Evolutionary conservation across 2,888 invertebrate species (phyloP).

Genomic region (Orthosia gracilis): DNA sequence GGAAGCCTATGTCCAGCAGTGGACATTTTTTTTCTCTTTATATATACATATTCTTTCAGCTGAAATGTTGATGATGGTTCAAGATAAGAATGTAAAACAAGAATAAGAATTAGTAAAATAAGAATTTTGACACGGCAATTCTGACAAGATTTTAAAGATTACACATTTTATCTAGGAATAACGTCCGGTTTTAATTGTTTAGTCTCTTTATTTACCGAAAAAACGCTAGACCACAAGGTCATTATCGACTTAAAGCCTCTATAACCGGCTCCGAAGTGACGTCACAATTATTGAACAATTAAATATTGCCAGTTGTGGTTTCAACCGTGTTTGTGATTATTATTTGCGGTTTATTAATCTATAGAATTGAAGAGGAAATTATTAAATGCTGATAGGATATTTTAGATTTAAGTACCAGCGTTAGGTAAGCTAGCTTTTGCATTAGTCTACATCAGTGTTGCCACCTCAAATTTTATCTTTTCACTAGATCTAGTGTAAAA

Average conservation of each 20-base stretch:
- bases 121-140: background rate
- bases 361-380: background rate
- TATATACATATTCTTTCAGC: too few species aligned
- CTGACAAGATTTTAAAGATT: background rate
- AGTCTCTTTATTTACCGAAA: background rate
- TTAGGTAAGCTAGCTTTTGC: background rate
- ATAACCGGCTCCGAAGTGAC: conserved; percentile 27
- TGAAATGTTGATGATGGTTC: too few species aligned
- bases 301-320: conserved; percentile 15
- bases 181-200: conserved; percentile 10
- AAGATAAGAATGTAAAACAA: too few species aligned
- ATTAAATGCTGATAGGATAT: background rate
- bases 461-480: too few species aligned
- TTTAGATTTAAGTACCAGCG: background rate
- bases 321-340: background rate
- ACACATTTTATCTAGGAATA: background rate
- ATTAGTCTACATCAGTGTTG: too few species aligned
- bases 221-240: conserved; percentile 23
- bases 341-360: background rate
- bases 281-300: conserved; percentile 27
- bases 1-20: too few species aligned
- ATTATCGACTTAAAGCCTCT: background rate
- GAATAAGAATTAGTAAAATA: too few species aligned
- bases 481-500: too few species aligned
- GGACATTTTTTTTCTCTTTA: too few species aligned